A percentile compares a stretch with the other conserved stretches of the same genome.
These are phyloP conservation scores for Gymnocheta viridis DNA, from an alignment of 2,888 invertebrate species.

Conservation along the genomic window DNA sequence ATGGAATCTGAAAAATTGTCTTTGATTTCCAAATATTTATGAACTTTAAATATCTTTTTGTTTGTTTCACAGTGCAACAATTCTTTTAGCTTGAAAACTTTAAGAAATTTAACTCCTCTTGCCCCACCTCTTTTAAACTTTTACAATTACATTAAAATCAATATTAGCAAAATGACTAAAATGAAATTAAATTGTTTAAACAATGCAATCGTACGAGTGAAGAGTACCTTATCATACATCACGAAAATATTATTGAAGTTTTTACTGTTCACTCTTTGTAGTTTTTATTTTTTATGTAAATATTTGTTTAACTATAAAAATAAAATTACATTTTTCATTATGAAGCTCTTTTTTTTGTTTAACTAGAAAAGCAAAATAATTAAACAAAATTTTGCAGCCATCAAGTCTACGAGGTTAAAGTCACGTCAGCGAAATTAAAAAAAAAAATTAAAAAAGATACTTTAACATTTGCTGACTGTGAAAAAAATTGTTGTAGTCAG, in stretches of 20 bases:
- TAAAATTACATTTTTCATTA: constrained; percentile 4
- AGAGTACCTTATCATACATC: background rate
- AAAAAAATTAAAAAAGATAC: constrained; percentile 4
- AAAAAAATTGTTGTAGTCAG: constrained; percentile 13
- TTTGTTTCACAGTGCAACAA: background rate
- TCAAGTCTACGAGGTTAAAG: constrained; percentile 73
- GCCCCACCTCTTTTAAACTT: background rate
- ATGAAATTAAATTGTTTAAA: constrained; percentile 13
- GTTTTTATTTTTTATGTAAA: constrained; percentile 19
- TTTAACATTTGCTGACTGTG: constrained; percentile 11
- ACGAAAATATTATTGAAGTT: constrained; percentile 5
- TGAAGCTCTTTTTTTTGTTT: constrained; percentile 4
- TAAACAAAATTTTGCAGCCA: constrained; percentile 72
- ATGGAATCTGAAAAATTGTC: too few species aligned
- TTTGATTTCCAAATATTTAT: too few species aligned
- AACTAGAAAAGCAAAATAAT: constrained; percentile 36
- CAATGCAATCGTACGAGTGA: constrained; percentile 3
- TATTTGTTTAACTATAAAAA: constrained; percentile 50
- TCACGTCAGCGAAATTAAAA: constrained; percentile 64
- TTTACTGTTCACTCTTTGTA: constrained; percentile 5
- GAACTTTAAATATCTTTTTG: too few species aligned
- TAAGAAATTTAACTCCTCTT: background rate
- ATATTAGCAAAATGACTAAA: constrained; percentile 21
- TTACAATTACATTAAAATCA: background rate
- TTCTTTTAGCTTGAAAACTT: background rate